Percentiles rank a stretch among this genome's conserved stretches.
phyloP scores from a whole-genome alignment of 2,888 invertebrate genomes.

The Tipula vernalis region DNA sequence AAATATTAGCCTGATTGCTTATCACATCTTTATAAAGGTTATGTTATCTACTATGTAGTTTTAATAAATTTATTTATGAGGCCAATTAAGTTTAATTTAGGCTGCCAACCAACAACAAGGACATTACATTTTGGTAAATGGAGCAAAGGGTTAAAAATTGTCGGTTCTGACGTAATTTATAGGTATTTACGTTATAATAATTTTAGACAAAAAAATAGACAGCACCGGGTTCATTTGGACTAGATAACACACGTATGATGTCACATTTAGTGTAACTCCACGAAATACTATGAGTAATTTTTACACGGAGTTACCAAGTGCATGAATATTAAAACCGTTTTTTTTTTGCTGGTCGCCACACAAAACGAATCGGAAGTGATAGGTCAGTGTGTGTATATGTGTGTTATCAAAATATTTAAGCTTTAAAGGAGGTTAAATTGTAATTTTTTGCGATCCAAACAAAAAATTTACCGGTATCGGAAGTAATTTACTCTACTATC shows the following conservation, averaged over 20 bases:
- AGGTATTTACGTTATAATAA: background rate
- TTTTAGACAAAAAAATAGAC: no score
- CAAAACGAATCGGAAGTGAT: no score
- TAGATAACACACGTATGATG: background rate
- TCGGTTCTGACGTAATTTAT: background rate
- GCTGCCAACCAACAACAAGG: background rate
- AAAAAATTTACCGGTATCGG: no score
- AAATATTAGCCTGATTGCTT: background rate
- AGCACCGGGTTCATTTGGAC: no score
- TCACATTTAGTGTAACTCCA: background rate
- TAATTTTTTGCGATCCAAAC: no score
- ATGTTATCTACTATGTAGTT: background rate
- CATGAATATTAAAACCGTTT: no score
- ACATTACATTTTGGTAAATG: background rate
- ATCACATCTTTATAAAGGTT: background rate
- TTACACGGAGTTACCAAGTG: background rate
- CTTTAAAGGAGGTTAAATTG: no score
- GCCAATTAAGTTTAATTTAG: background rate
- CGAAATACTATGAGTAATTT: background rate
- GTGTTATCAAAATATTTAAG: no score
- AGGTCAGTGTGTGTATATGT: no score
- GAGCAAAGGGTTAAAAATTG: background rate
- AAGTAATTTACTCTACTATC: no score
- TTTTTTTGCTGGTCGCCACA: no score
- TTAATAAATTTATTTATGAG: background rate